Conservation (phyloP, 2,113 vertebrate genomes). For the Pseudorectes ferrugineus region DNA sequence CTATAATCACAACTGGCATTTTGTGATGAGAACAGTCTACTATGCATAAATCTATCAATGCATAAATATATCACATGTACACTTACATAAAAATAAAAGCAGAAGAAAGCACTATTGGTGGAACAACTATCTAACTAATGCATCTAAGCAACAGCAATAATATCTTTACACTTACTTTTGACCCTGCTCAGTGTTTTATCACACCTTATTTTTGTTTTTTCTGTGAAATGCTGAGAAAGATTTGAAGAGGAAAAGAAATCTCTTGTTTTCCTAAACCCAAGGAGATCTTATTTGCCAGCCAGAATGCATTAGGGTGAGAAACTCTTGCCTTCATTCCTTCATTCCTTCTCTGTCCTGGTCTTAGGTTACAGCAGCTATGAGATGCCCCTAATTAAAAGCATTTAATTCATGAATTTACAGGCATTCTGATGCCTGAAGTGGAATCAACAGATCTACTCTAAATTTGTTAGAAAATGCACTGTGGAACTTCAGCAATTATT, state of each 20-base stretch:
- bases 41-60: not conserved
- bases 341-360: not conserved
- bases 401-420: not conserved
- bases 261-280: not conserved
- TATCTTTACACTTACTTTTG: not conserved
- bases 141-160: not conserved
- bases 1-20: not conserved
- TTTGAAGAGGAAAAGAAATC: not conserved
- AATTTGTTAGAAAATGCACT: not conserved
- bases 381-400: not conserved
- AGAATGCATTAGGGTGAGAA: not conserved
- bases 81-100: not conserved
- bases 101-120: not conserved
- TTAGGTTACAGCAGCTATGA: not conserved
- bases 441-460: not conserved
- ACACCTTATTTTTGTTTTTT: not conserved
- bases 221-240: not conserved
- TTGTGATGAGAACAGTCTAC: not conserved
- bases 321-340: not conserved
- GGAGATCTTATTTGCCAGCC: not conserved
- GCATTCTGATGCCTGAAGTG: not conserved
- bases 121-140: not conserved
- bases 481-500: not conserved
- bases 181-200: not conserved
- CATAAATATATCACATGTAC: not conserved